Percentiles rank a stretch among this genome's conserved stretches.
Conservation (phyloP, 2,797 vertebrate species). For the Triplophysa bombifrons region DNA sequence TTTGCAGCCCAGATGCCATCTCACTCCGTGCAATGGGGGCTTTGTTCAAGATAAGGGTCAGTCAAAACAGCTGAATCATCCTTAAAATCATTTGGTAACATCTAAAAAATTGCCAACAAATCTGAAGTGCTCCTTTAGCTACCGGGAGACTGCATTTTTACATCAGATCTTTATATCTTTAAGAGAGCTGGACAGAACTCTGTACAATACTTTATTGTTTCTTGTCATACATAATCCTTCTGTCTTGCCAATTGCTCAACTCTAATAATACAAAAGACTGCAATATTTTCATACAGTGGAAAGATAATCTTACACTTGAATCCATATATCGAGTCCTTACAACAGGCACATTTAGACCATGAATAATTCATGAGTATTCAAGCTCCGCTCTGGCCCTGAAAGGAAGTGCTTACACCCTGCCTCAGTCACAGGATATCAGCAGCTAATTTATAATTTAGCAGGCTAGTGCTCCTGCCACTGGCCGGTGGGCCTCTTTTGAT, state of each 20-base stretch:
- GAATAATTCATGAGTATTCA: constrained; percentile 99
- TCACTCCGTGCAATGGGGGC: neutral
- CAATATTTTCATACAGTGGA: constrained; percentile 94
- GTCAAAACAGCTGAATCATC: too few relatives aligned
- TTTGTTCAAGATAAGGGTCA: neutral
- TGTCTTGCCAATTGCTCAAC: constrained; percentile 70
- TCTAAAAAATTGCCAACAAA: too few relatives aligned
- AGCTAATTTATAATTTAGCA: constrained; percentile 99
- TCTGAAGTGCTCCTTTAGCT: neutral
- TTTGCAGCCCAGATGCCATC: neutral
- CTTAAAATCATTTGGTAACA: too few relatives aligned
- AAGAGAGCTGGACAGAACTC: constrained; percentile 23
- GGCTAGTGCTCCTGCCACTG: constrained; percentile 88
- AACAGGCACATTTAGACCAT: constrained; percentile 95
- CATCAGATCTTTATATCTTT: constrained; percentile 17
- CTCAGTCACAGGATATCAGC: constrained; percentile 96
- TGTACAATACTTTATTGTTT: constrained; percentile 58
- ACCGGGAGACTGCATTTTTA: too few relatives aligned
- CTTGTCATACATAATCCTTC: constrained; percentile 59
- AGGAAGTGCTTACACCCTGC: constrained; percentile 98
- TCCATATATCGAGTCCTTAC: constrained; percentile 98
- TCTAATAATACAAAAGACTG: constrained; percentile 79
- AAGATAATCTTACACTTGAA: constrained; percentile 98
- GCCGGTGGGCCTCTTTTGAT: constrained; percentile 85
- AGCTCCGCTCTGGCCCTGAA: constrained; percentile 95